Base-by-base conservation (phyloP, 2,113 vertebrate genomes). In the Nibea coibor region DNA sequence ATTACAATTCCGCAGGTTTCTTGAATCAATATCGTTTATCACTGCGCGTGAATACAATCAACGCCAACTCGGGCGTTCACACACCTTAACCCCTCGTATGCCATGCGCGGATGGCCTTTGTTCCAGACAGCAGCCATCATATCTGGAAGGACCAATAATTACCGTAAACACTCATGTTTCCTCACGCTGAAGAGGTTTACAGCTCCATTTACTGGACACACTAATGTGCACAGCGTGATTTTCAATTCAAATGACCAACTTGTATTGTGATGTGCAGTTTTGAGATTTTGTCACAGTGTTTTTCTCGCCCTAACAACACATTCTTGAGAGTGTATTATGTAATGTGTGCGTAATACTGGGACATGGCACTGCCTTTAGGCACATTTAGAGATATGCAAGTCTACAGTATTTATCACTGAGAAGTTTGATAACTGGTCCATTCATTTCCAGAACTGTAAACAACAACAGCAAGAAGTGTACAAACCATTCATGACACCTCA, bases 11-110 rank as follows among this genome's bases (percentile, higher is more conserved):
- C 8, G 31, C 72, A 51, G 42, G 70, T 79, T 79, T 53, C 4
- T 4, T 61, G 58, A 63, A 84, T 86, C 76, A 58, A 53, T 89
- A 75, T 61, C 63, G 75, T 80, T 81, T 72, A 87, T 81, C 78
- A 53, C 24, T 66, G 71, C 12, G 51, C 39, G 31, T 61, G 63
- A 71, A 83, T 28, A 66, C 15, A n/a, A 67, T 72, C 80, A 75
- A 51, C 75, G 47, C 42, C 65, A 80, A 64, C 35, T 56, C 54
- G 15, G 31, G 51, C 68, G 42, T 63, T 50, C 65, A 59, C 53
- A 72, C 71, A 83, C 63, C 1, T 87, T 91, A 86, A 90, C 85
- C 81, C 85, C 24, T 54, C 76, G 81, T 65, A 56, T 15, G 35
- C 83, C 85, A 63, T 6, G 6, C 78, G 63, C 56, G 28, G 47